Conservation (phyloP, 2,888 invertebrate genomes). For the Melanostoma scalare region DNA sequence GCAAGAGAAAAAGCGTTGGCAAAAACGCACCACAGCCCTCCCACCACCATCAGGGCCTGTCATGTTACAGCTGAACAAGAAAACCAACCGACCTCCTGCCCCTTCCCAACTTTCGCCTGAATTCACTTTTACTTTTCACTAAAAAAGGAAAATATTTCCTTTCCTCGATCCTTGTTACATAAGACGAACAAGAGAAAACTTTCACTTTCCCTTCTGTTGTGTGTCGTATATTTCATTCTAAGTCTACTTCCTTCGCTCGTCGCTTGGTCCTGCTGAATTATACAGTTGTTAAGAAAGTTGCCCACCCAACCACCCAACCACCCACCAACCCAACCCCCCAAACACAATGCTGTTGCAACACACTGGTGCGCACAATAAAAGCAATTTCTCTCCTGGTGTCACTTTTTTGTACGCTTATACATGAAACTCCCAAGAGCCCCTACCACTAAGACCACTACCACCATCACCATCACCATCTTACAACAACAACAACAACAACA, state of each 20-base stretch:
- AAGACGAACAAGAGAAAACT: conserved; percentile 70
- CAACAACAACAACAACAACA: conserved; percentile 43
- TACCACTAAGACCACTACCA: conserved; percentile 18
- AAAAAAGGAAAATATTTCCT: conserved; percentile 53
- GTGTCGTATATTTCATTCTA: conserved; percentile 41
- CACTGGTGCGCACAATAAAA: conserved; percentile 71
- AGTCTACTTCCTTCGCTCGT: conserved; percentile 45
- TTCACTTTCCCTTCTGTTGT: conserved; percentile 59
- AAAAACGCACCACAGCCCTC: conserved; percentile 59
- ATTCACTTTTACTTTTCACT: conserved; percentile 69
- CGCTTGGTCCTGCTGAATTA: conserved; percentile 56
- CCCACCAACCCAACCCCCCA: conserved; percentile 17
- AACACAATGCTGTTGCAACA: conserved; percentile 69
- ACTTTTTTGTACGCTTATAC: conserved; percentile 63
- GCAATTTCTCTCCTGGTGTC: conserved; percentile 72
- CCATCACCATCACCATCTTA: neutral
- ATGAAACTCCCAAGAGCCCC: conserved; percentile 50
- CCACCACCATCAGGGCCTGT: conserved; percentile 35
- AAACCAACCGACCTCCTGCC: conserved; percentile 17
- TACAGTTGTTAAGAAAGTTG: conserved; percentile 53
- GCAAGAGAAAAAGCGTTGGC: conserved; percentile 36
- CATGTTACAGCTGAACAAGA: conserved; percentile 70
- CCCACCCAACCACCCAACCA: conserved; percentile 20
- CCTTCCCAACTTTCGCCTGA: conserved; percentile 56
- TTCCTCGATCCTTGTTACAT: conserved; percentile 64